phyloP scores from a whole-genome alignment of 2,797 vertebrate genomes.

The Margarornis squamiger region DNA sequence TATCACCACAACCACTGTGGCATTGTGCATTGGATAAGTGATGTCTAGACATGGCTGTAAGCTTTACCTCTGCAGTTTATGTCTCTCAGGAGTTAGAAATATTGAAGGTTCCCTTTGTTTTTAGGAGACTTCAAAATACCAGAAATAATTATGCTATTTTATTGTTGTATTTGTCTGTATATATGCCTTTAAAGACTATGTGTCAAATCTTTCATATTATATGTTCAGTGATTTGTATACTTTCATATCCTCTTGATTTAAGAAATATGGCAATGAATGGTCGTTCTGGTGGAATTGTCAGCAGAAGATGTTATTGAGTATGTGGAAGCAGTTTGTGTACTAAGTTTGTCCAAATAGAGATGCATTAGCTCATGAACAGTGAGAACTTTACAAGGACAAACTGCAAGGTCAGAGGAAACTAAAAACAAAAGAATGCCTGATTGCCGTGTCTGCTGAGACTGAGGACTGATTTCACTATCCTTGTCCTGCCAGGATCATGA shows the following conservation, averaged over 20 bases:
- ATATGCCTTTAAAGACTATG: background rate
- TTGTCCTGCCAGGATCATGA: background rate
- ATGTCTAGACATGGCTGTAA: background rate
- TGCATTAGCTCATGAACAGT: background rate
- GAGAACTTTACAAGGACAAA: conserved; percentile 4
- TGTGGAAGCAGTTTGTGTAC: background rate
- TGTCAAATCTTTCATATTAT: background rate
- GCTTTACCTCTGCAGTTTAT: background rate
- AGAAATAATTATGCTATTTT: background rate
- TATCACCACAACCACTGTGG: background rate
- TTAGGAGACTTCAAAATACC: background rate
- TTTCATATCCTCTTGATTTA: background rate
- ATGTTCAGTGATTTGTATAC: background rate
- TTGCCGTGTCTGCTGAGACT: background rate
- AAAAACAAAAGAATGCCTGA: background rate
- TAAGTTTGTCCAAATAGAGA: conserved; percentile 1
- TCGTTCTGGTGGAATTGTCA: background rate
- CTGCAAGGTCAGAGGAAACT: conserved; percentile 21
- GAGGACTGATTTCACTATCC: background rate
- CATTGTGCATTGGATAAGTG: background rate
- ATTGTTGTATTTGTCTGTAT: background rate
- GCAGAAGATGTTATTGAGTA: background rate
- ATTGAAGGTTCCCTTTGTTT: background rate
- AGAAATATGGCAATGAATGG: background rate
- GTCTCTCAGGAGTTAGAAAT: background rate